Base-by-base conservation (phyloP, 2,888 invertebrate genomes). In the Drosophila austrosaltans region DNA sequence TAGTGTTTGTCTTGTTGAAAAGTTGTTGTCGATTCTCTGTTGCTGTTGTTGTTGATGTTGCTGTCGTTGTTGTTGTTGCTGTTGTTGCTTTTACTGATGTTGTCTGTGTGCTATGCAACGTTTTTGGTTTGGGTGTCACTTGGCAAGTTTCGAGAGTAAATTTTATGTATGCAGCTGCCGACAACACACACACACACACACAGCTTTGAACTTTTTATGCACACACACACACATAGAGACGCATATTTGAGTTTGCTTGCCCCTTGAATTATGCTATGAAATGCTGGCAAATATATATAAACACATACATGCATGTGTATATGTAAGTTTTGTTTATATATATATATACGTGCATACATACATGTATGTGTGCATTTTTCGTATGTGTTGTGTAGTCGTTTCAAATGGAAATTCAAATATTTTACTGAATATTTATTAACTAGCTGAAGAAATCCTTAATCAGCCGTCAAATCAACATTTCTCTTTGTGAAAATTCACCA, bases 1-100 rank as follows among this genome's bases (percentile, higher is more conserved):
- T 84, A 71, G 73, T 81, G 82, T 84, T 84, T 84, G 76, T 83
- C 82, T 83, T 83, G 54, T 68, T 69, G 71, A 65, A 70, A 78
- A 68, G 63, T 72, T 69, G 53, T 60, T 59, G 61, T 77, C 64
- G 72, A 56, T 60, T 42, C 42, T 59, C 12, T 65, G n/a, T 60
- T 53, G 25, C 40, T 62, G 20, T 40, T 36, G 20, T 36, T 56
- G 54, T 54, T 28, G 32, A 5, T 39, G 44, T 42, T 63, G 28
- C 8, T 44, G 32, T 32, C 20, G 36, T 32, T 32, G 54, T 40
- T 36, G 59, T 40, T 60, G 42, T 54, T 57, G 53, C 39, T 63
- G 28, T 12, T 48, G 54, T 40, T 36, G 62, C 39, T 60, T 39
- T 54, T 57, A 40, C 16, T 7, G 32, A 25, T 54, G 54, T 44